A percentile compares a stretch with the other conserved stretches of the same genome.
These are phyloP conservation scores for Sitophilus oryzae DNA, from an alignment of 1,140 invertebrate genomes.

Conservation along the genomic window DNA sequence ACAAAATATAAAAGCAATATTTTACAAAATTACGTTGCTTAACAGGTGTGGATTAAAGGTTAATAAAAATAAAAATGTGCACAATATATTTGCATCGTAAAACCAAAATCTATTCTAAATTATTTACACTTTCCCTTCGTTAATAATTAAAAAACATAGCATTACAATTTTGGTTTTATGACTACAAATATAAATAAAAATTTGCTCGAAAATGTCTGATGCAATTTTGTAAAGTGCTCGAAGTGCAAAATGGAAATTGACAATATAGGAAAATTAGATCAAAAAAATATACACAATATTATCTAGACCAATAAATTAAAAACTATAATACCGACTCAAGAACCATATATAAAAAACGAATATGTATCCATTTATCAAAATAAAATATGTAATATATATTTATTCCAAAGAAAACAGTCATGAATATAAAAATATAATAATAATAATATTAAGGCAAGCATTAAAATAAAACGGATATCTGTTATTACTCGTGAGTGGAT, in stretches of 20 bases:
- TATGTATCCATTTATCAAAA: conserved; percentile 8
- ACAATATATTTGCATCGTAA: too few relatives aligned
- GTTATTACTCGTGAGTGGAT: conserved; percentile 50
- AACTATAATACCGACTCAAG: conserved; percentile 24
- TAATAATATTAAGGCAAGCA: conserved; percentile 41
- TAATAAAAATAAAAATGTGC: neutral
- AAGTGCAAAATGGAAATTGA: neutral
- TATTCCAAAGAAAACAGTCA: conserved; percentile 15
- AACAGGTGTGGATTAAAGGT: too few relatives aligned
- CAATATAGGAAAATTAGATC: neutral
- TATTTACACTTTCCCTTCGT: too few relatives aligned
- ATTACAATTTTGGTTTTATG: too few relatives aligned
- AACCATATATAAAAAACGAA: conserved; percentile 13
- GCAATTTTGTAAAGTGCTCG: neutral
- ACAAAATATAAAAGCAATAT: too few relatives aligned
- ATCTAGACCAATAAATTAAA: conserved; percentile 33
- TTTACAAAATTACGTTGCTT: too few relatives aligned
- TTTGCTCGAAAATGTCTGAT: neutral
- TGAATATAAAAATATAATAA: conserved; percentile 23
- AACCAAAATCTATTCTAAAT: too few relatives aligned
- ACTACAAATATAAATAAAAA: too few relatives aligned
- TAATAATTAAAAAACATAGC: too few relatives aligned
- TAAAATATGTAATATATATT: conserved; percentile 13
- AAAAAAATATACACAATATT: conserved; percentile 11
- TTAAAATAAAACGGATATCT: conserved; percentile 38